These are phyloP conservation scores for Choristoneura rosaceana DNA, from an alignment of 2,888 invertebrate species.

Conservation along the genomic window DNA sequence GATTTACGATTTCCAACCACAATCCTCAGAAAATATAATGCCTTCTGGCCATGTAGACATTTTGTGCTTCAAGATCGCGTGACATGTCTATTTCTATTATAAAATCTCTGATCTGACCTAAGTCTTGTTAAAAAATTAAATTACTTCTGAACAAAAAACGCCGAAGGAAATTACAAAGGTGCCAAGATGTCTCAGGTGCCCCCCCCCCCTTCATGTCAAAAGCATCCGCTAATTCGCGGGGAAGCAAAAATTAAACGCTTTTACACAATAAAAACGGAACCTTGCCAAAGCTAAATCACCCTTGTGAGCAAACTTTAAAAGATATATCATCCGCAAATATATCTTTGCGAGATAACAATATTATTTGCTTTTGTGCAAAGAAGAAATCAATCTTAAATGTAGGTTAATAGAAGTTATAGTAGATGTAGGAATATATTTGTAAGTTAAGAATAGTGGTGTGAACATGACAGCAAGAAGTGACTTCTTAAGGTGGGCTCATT, in stretches of 20 bases:
- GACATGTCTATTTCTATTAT: neutral
- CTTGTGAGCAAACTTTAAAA: neutral
- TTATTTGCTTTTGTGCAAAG: neutral
- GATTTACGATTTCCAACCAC: too few relatives aligned
- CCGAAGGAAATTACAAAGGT: constrained; percentile 36
- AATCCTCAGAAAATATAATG: too few relatives aligned
- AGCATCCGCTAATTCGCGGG: constrained; percentile 53
- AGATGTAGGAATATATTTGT: constrained; percentile 27
- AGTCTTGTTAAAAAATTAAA: constrained; percentile 1
- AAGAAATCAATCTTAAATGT: neutral
- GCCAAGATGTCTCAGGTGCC: constrained; percentile 32
- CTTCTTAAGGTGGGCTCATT: constrained; percentile 55
- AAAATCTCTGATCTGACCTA: neutral
- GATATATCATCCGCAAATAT: neutral
- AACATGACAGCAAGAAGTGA: constrained; percentile 55
- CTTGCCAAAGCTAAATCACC: constrained; percentile 3
- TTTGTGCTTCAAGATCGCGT: too few relatives aligned
- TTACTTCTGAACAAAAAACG: constrained; percentile 8
- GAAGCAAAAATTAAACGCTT: constrained; percentile 56
- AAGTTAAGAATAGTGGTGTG: constrained; percentile 48
- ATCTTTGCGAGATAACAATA: constrained; percentile 42
- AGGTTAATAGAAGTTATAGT: neutral
- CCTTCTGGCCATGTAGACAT: too few relatives aligned
- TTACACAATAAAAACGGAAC: constrained; percentile 4
- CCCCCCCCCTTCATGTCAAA: constrained; percentile 52